Base-by-base conservation (phyloP, 2,113 vertebrate genomes). In the Athene cunicularia region DNA sequence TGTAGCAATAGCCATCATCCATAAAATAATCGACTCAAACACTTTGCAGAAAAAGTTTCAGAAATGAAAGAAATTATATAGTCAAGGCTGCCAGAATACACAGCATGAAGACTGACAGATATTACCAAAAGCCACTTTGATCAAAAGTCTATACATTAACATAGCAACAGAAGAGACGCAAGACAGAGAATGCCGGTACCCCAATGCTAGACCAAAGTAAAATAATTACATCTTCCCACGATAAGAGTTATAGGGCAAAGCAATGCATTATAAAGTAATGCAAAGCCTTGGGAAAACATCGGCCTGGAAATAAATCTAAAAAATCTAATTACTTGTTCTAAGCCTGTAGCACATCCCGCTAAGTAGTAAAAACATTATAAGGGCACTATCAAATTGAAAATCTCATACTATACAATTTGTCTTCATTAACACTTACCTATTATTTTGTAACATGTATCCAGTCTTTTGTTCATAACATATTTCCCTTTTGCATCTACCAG, bases 241-340 rank as follows among this genome's bases (percentile, higher is more conserved):
- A 20, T 79, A 85, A 93, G 87, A 89, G 80, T 94, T 89, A 72
- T 8, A 97, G 93, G 80, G 73, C 70, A 91, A 95, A 97, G 43
- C 60, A 93, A 91, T 81, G 80, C 63, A 62, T 86, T 93, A 82
- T 27, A 82, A 93, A 92, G 73, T 75, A 94, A 95, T 79, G 37
- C 66, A 89, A 60, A 91, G 93, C 94, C 73, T 56, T 96, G 66
- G 93, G 94, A 96, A 96, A 96, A 91, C 80, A 85, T 0, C 85
- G 64, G 56, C 56, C 73, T 85, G 76, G 60, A 97, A 95, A 97
- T 94, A 96, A 96, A 96, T 93, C 93, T 87, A 26, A 88, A 90
- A 89, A 87, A 93, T 75, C 73, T 96, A 96, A 97, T 96, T 96
- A 91, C 80, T 95, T 84, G n/a, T 95, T 95, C 70, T 75, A 87